Evolutionary conservation across 1,140 invertebrate species (phyloP), one percentile per base, ranked within the genome.

Genomic region (Drosophila lini): DNA sequence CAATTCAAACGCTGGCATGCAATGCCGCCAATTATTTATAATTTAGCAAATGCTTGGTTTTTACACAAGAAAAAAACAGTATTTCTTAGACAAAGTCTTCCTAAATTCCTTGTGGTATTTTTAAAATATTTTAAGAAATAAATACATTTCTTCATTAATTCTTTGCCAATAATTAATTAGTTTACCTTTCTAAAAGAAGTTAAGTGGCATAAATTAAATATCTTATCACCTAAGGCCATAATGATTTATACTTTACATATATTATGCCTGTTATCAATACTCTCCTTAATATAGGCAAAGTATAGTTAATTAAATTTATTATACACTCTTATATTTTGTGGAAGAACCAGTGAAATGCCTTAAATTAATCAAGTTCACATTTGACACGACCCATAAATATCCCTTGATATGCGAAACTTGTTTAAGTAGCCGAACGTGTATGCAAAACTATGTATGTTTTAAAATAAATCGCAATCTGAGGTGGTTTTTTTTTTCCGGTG

Each of bases 281-380:
- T 36, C n/a, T 5, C 13, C 32, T 22, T 1, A 25, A 16, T 3
- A 13, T 19, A 32, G 3, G 5, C 31, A 11, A 28, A 13, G 11
- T 60, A 1, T 38, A 22, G 40, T 28, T 10, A 13, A 11, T 44
- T 58, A 15, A n/a, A 58, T 41, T 53, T 53, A 36, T 53, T 36
- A 36, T 36, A 34, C 16, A 8, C 16, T 16, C 9, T 0, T 3
- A 8, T 22, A 2, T 11, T 58, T 19, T 45, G 5, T 45, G n/a
- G 38, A 44, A 36, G 36, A 38, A 34, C 22, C 6, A 11, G 11
- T 36, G 56, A 44, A 32, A 34, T 34, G 47, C 38, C 13, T 67
- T 65, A 38, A 50, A 69, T 69, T 68, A 52, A 52, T 69, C 62
- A 69, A 59, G 42, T 71, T 73, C 53, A 50, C 25, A 59, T 55